Evolutionary conservation across 1,140 invertebrate genomes (phyloP), one percentile per base, ranked within the genome.

Genomic region (Bombus ignitus): DNA sequence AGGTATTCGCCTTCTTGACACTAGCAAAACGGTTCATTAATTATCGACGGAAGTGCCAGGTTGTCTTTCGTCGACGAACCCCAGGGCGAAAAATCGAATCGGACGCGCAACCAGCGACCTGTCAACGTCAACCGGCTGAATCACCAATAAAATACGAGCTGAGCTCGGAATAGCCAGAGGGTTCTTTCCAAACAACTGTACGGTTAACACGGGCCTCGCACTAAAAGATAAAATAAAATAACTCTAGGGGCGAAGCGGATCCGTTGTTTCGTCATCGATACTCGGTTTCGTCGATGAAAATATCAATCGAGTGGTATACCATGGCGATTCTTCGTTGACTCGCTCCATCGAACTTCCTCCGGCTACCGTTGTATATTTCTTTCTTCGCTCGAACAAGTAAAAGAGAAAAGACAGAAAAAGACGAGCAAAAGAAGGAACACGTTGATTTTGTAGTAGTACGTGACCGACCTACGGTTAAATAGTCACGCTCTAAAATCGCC

Each of bases 41-140:
- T 84, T 84, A 70, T 71, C 75, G 65, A 59, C 82, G 47, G 4
- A 65, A 53, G 12, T 32, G 62, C 47, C 81, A 42, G 47, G 32
- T 71, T 59, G 83, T 71, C 68, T 85, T 85, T 32, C 47, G 37
- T 44, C 68, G 12, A 28, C 42, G 35, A 39, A 39, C 28, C 44
- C 25, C n/a, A 42, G 28, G 59, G 22, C 72, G 74, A 84, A 84
- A 71, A 78, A 78, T 65, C 76, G 76, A 72, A 79, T 71, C 32
- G 66, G 25, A 10, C 37, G 53, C 28, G 22, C 47, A 22, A 84
- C 35, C 76, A 39, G 66, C 39, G 44, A 84, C 66, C 76, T 72
- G 83, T 84, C 83, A 84, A 84, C 83, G 83, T 79, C 68, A 62
- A 75, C 53, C 66, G 66, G n/a, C 22, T 72, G 68, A 80, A 85